Percentiles rank a stretch among this genome's conserved stretches.
Evolutionary conservation across 2,888 invertebrate genomes (phyloP).

Genomic region (Sarcophaga caerulescens): DNA sequence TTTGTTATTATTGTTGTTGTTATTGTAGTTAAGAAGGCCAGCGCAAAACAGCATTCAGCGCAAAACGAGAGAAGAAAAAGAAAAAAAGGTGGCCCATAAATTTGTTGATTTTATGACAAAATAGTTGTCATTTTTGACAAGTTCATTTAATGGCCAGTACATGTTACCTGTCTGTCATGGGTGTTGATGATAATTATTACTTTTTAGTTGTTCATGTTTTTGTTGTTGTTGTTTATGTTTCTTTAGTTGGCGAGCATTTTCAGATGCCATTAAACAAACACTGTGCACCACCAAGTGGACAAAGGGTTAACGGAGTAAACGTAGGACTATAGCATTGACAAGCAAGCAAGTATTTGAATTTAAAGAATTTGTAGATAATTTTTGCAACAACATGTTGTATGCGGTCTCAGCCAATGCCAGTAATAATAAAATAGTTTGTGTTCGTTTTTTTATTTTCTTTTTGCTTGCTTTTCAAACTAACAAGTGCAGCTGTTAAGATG

Average conservation of each 20-base stretch:
- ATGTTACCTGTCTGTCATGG: constrained; percentile 68
- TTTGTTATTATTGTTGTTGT: constrained; percentile 16
- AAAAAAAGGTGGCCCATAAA: constrained; percentile 71
- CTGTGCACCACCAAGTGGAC: too few species aligned
- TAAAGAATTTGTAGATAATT: constrained; percentile 43
- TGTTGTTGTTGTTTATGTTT: constrained; percentile 12
- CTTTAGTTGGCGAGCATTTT: constrained; percentile 34
- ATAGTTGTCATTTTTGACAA: constrained; percentile 78
- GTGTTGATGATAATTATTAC: constrained; percentile 65
- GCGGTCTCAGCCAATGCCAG: not conserved
- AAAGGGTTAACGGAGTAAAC: too few species aligned
- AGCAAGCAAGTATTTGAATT: constrained; percentile 29
- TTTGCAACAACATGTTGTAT: constrained; percentile 4
- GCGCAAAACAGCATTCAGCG: not conserved
- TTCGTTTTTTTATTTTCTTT: not conserved
- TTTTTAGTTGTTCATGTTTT: not conserved
- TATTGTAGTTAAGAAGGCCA: constrained; percentile 9
- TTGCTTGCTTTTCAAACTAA: constrained; percentile 49
- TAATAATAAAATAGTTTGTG: not conserved
- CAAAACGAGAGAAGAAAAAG: not conserved
- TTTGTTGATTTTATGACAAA: constrained; percentile 76
- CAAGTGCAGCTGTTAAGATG: constrained; percentile 60
- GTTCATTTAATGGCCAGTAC: constrained; percentile 75
- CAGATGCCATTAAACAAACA: not conserved
- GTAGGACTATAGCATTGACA: not conserved